Evolutionary conservation across 2,888 invertebrate genomes (phyloP).

Genomic region (Drosophila ezoana): DNA sequence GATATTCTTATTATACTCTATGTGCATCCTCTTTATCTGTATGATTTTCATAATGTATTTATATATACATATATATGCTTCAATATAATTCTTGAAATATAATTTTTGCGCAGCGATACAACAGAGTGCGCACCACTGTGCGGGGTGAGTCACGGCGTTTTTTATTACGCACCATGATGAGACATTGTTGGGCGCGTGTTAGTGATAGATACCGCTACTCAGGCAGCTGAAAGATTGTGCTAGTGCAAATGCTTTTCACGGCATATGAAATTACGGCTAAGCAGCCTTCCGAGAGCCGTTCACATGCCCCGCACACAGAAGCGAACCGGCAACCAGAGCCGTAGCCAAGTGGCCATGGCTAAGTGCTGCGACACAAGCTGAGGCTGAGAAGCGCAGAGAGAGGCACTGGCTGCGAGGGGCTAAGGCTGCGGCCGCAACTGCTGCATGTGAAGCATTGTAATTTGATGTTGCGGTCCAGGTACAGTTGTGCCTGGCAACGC

Average conservation of each 20-base stretch:
- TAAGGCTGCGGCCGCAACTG: slow-evolving; percentile 1
- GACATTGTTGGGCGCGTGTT: slow-evolving; percentile 68
- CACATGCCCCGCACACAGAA: slow-evolving; percentile 1
- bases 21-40: too few relatives aligned
- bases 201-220: slow-evolving; percentile 73
- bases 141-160: slow-evolving; percentile 26
- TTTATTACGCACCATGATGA: slow-evolving; percentile 63
- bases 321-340: slow-evolving; percentile 9
- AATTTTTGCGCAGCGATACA: too few relatives aligned
- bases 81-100: too few relatives aligned
- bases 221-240: slow-evolving; percentile 65
- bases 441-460: slow-evolving; percentile 50
- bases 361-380: slow-evolving; percentile 4
- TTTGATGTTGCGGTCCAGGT: slow-evolving; percentile 67
- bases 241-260: slow-evolving; percentile 65
- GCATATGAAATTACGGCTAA: slow-evolving; percentile 64
- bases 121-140: slow-evolving; percentile 34
- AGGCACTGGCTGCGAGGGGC: background rate
- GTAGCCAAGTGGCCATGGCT: slow-evolving; percentile 10
- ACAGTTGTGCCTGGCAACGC: slow-evolving; percentile 38
- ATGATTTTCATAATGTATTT: too few relatives aligned
- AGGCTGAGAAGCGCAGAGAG: slow-evolving; percentile 2
- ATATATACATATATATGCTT: too few relatives aligned
- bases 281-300: slow-evolving; percentile 10
- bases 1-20: too few relatives aligned